phyloP scores from a whole-genome alignment of 2,797 vertebrate species.

The Chloroceryle amazona region DNA sequence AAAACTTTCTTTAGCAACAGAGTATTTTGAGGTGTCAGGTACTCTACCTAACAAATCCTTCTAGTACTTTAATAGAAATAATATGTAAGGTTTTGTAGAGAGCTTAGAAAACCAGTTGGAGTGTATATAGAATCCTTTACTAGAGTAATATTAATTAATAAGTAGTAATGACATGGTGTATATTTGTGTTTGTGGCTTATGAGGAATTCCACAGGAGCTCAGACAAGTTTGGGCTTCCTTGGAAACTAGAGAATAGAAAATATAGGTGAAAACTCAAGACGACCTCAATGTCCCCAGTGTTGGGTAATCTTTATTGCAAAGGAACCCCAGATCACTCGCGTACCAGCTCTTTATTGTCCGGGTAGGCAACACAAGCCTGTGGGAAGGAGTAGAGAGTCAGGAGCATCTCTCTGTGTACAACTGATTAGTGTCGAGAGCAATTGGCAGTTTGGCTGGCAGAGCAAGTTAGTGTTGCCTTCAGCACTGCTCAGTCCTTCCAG shows the following conservation, averaged over 20 bases:
- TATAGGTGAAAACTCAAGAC: not conserved
- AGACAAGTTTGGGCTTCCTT: not conserved
- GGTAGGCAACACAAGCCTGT: not conserved
- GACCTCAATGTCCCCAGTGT: fast-evolving
- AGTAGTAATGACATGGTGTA: no score
- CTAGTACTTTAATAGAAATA: not conserved
- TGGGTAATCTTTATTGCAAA: not conserved
- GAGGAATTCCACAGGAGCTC: not conserved
- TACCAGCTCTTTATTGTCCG: not conserved
- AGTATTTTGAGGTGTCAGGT: not conserved
- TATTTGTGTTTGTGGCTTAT: not conserved
- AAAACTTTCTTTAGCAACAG: not conserved
- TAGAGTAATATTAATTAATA: not conserved
- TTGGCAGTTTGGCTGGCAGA: not conserved
- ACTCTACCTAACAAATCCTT: not conserved
- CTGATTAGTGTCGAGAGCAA: not conserved
- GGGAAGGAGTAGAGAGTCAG: not conserved
- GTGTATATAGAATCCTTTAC: not conserved
- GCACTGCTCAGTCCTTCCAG: not conserved
- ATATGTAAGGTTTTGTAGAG: not conserved
- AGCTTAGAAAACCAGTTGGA: not conserved
- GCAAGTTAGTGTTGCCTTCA: not conserved
- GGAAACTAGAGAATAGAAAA: not conserved
- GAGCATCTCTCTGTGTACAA: not conserved
- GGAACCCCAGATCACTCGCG: fast-evolving